Conservation (phyloP, 2,888 invertebrate species). For the Stenurella melanura region DNA sequence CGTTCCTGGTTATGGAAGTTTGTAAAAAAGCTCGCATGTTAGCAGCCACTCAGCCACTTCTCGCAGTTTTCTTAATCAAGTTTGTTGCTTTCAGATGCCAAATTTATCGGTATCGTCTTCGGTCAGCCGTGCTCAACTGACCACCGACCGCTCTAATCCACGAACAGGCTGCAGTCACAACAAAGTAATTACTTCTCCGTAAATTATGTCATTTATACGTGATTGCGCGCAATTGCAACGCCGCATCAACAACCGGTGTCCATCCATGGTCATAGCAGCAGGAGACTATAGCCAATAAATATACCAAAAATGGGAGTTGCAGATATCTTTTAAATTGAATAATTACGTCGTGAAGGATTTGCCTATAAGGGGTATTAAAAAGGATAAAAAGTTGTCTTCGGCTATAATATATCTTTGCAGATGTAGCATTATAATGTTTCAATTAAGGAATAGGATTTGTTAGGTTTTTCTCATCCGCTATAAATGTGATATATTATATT, state of each 20-base stretch:
- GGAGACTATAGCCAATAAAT: conserved; percentile 3
- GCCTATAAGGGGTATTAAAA: conserved; percentile 27
- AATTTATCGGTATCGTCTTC: conserved; percentile 48
- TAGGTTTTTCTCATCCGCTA: not conserved
- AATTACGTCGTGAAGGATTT: conserved; percentile 27
- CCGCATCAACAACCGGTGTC: not conserved
- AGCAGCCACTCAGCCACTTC: conserved; percentile 28
- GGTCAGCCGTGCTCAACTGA: not conserved
- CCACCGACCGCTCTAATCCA: not conserved
- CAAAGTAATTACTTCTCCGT: conserved; percentile 49
- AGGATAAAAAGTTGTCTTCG: conserved; percentile 16
- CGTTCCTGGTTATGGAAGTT: conserved; percentile 40
- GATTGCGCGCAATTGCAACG: conserved; percentile 47
- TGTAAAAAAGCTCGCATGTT: conserved; percentile 41
- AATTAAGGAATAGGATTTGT: not conserved
- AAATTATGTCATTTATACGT: conserved; percentile 54
- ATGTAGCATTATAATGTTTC: conserved; percentile 20
- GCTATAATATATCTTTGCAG: not conserved
- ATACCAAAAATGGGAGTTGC: conserved; percentile 21
- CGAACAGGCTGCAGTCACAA: conserved; percentile 34
- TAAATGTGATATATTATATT: too few species aligned
- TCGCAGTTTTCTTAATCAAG: conserved; percentile 56
- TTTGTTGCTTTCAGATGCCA: conserved; percentile 47
- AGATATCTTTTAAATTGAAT: conserved; percentile 25
- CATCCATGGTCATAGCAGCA: conserved; percentile 19